Conservation (phyloP, 2,888 invertebrate genomes). For the Syrista parreyssii region DNA sequence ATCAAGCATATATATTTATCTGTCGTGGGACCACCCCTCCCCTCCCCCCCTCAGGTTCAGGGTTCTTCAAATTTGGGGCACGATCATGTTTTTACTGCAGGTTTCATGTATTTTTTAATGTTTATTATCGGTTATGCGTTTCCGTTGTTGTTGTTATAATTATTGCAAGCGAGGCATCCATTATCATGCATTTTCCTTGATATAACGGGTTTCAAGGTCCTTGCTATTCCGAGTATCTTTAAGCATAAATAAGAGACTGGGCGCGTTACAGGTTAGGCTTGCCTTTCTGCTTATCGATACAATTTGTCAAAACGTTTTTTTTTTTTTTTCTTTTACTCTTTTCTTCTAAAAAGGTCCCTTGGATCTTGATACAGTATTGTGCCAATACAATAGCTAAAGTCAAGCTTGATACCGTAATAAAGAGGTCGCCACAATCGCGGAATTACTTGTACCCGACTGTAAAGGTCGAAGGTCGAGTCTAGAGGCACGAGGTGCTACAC, state of each 20-base stretch:
- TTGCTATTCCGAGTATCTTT: not conserved
- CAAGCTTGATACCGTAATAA: not conserved
- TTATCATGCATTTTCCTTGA: not conserved
- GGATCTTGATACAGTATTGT: not conserved
- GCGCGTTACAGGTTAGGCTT: not conserved
- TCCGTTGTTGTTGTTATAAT: too few relatives aligned
- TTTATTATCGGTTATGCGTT: too few relatives aligned
- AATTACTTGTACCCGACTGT: not conserved
- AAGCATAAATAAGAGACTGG: too few relatives aligned
- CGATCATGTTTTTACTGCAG: too few relatives aligned
- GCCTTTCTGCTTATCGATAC: too few relatives aligned
- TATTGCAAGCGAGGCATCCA: not conserved
- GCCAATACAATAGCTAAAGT: not conserved
- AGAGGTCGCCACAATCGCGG: not conserved
- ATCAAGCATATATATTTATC: too few relatives aligned
- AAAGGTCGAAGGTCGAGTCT: not conserved
- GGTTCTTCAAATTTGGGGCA: too few relatives aligned
- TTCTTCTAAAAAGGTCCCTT: not conserved
- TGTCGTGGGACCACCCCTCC: too few relatives aligned
- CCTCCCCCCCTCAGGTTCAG: too few relatives aligned
- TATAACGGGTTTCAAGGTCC: not conserved
- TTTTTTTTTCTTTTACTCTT: too few relatives aligned
- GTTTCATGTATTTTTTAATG: too few relatives aligned
- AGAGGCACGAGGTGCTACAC: not conserved
- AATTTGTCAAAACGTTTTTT: too few relatives aligned